phyloP scores from a whole-genome alignment of 2,888 invertebrate species.

The Alentia gelatinosa region DNA sequence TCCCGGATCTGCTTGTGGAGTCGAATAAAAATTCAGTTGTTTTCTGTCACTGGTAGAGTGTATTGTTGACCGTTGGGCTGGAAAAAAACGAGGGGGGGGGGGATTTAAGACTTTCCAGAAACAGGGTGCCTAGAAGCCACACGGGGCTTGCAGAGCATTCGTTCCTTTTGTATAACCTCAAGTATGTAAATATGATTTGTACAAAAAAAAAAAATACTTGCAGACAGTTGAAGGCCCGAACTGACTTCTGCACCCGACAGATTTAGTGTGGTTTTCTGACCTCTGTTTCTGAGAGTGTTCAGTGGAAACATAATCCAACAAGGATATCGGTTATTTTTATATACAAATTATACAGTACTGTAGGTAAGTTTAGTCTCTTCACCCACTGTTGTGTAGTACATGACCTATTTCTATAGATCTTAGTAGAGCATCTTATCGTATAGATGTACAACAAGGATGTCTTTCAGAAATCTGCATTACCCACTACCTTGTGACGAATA shows the following conservation, averaged over 20 bases:
- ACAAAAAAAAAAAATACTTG: conserved; percentile 46
- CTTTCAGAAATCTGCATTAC: conserved; percentile 25
- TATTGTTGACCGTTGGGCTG: background rate
- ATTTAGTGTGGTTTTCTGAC: background rate
- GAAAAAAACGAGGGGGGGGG: background rate
- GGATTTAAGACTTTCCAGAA: background rate
- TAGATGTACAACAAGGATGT: background rate
- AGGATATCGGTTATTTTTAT: conserved; percentile 34
- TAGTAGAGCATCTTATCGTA: background rate
- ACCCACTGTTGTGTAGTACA: background rate
- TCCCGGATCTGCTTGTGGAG: no score
- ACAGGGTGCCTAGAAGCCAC: background rate
- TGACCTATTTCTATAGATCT: background rate
- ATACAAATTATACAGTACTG: conserved; percentile 33
- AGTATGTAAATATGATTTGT: conserved; percentile 53
- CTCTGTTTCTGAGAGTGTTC: background rate
- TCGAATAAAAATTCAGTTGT: no score
- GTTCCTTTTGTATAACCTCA: conserved; percentile 41
- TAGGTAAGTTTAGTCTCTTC: background rate
- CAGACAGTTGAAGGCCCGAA: conserved; percentile 16
- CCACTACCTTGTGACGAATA: background rate
- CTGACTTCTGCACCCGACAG: background rate
- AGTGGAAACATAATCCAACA: background rate
- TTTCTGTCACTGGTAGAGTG: background rate
- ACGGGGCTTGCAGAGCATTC: background rate